Base-by-base conservation (phyloP, 2,888 invertebrate genomes). In the Pyrrhia umbra region DNA sequence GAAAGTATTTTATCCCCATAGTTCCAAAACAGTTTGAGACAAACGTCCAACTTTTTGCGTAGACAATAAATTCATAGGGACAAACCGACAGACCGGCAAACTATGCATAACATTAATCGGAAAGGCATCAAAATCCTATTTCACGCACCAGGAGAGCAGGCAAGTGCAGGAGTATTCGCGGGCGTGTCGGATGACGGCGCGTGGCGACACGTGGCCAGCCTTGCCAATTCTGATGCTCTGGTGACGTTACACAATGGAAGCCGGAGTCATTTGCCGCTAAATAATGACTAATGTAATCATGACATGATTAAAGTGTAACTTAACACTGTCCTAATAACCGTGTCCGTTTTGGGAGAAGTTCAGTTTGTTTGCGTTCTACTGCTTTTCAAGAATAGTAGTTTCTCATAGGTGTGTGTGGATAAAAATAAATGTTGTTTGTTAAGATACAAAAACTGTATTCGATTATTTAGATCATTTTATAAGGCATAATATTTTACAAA, bases 81-180 rank as follows among this genome's bases (percentile, higher is more conserved):
- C 66, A 73, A 72, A 59, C 77, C 74, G 56, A 55, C 71, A 67
- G 74, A 74, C 55, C 62, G 58, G 64, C 56, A 78, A 77, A 70
- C 70, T 74, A 74, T 42, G 68, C 62, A 66, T 80, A 69, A 68
- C 71, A 61, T 60, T 59, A 61, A 70, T 57, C 63, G 49, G 68
- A 60, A 65, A 30, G 43, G 57, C 46, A 79, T 67, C 62, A 62
- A 81, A 85, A 86, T 87, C 81, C 82, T 72, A 85, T 90, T 90
- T 88, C 89, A 90, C 83, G 89, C 82, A 85, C 81, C 77, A 85
- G 80, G 81, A 81, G 81, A 69, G 73, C 85, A 88, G 79, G 71
- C 75, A 71, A 64, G 79, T 80, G 84, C 68, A 81, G 82, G 83
- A 85, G 62, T 73, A 56, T 72, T 59, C 57, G 75, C 73, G 66